Percentiles rank a stretch among this genome's conserved stretches.
These are phyloP conservation scores for Ommatoiulus sabulosus DNA, from an alignment of 2,888 invertebrate species.

Conservation along the genomic window DNA sequence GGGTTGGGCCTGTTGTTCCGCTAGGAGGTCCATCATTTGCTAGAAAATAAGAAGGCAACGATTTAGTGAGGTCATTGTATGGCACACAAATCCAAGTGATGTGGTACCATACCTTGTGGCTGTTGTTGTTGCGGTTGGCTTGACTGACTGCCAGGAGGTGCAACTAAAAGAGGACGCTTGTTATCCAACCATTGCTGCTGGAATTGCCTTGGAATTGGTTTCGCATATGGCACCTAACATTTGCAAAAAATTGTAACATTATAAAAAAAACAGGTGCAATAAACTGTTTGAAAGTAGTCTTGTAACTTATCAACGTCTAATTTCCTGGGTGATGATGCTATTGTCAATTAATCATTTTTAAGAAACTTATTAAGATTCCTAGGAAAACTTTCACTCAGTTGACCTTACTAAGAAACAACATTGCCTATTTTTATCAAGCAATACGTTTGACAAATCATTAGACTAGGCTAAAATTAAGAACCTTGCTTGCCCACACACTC, in stretches of 20 bases:
- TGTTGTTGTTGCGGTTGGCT: neutral
- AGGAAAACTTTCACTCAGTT: too few species aligned
- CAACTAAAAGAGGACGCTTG: slow-evolving; percentile 58
- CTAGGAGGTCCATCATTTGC: slow-evolving; percentile 5
- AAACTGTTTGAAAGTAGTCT: neutral
- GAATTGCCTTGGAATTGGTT: slow-evolving; percentile 95
- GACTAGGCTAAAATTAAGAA: neutral
- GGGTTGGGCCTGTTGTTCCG: neutral
- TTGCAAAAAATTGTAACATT: neutral
- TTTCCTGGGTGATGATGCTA: too few species aligned
- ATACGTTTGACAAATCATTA: neutral
- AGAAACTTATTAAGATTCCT: too few species aligned
- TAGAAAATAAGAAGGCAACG: neutral
- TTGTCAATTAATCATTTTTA: too few species aligned
- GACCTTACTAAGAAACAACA: too few species aligned
- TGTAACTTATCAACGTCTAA: neutral
- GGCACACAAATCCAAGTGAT: neutral
- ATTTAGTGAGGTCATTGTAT: neutral
- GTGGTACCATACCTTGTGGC: neutral
- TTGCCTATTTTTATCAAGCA: too few species aligned
- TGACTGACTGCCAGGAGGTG: slow-evolving; percentile 55
- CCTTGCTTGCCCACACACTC: neutral
- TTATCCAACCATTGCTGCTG: slow-evolving; percentile 90
- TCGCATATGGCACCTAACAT: slow-evolving; percentile 84
- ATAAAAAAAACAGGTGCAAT: neutral